phyloP scores from a whole-genome alignment of 2,113 vertebrate species.

The Buteo buteo region DNA sequence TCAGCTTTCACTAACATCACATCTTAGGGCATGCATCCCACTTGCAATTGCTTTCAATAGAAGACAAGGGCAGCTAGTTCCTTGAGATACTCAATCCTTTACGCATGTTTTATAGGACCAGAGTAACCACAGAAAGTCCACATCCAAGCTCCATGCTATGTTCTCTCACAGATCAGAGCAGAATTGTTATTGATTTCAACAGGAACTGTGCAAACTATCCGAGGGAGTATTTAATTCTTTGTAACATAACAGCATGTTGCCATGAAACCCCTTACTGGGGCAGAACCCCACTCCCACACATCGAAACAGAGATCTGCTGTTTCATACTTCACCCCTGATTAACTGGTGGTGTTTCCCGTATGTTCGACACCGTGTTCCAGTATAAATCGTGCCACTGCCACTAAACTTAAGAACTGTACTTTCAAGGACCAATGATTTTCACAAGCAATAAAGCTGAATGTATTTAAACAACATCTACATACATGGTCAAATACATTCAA shows the following conservation, averaged over 20 bases:
- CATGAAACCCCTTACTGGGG: not conserved
- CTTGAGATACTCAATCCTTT: conserved; percentile 14
- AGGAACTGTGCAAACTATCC: not conserved
- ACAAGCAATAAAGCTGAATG: conserved; percentile 15
- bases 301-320: not conserved
- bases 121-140: conserved; percentile 20
- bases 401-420: not conserved
- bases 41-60: conserved; percentile 38
- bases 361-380: not conserved
- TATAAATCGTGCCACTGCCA: not conserved
- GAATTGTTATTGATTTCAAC: not conserved
- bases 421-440: conserved; percentile 28
- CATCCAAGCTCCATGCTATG: not conserved
- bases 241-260: not conserved
- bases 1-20: conserved; percentile 59
- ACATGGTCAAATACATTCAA: not conserved
- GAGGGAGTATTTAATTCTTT: conserved; percentile 1
- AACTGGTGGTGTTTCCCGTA: not conserved
- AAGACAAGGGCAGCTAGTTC: conserved; percentile 26
- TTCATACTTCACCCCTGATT: not conserved
- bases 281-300: not conserved
- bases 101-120: conserved; percentile 10
- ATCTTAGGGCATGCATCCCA: conserved; percentile 45
- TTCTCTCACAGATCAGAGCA: not conserved
- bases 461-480: conserved; percentile 30